These are phyloP conservation scores for Tortricodes alternella DNA, from an alignment of 2,888 invertebrate genomes.

Conservation along the genomic window DNA sequence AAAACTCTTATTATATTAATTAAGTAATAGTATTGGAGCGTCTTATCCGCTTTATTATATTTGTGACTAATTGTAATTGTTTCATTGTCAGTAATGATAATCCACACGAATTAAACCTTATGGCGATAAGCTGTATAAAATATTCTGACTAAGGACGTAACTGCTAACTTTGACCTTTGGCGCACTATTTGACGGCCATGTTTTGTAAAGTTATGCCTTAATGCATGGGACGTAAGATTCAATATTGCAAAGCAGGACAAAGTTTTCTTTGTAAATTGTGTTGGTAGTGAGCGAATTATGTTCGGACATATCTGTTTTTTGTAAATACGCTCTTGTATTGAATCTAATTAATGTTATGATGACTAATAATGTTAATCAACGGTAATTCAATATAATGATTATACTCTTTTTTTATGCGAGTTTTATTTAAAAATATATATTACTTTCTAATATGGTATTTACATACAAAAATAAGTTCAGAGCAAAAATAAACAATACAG, in stretches of 20 bases:
- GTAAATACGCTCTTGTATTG: conserved; percentile 61
- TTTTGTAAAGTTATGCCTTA: no score
- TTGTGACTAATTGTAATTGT: neutral
- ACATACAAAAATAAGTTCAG: no score
- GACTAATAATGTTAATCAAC: conserved; percentile 54
- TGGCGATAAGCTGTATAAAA: no score
- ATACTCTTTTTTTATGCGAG: conserved; percentile 47
- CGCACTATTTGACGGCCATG: no score
- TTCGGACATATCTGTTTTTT: conserved; percentile 49
- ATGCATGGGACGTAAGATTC: no score
- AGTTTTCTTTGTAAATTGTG: no score
- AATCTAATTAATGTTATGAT: conserved; percentile 47
- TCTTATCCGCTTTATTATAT: neutral
- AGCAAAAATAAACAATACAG: no score
- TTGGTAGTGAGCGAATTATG: conserved; percentile 57
- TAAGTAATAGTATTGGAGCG: neutral
- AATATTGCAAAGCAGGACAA: no score
- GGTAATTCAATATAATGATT: conserved; percentile 63
- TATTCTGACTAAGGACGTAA: no score
- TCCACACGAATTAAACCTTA: no score
- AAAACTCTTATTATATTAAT: neutral
- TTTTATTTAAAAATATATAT: conserved; percentile 46
- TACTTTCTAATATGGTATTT: neutral
- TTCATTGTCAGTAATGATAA: no score
- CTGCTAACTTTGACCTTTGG: no score